Base-by-base conservation (phyloP, 1,140 invertebrate genomes). In the Aphidius ervi region DNA sequence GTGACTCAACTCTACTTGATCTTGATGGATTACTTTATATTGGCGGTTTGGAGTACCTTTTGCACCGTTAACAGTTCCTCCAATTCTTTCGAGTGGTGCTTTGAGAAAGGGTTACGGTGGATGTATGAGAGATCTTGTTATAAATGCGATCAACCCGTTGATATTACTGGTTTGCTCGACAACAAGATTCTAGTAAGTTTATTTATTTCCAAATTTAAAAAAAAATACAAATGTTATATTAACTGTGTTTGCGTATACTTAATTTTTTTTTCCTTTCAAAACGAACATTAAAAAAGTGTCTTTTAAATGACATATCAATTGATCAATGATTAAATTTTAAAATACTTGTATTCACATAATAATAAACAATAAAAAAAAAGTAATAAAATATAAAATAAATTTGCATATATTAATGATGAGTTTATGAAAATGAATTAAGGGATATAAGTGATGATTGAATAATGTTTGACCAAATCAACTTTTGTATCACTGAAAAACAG, bases 41-140 rank as follows among this genome's bases (percentile, higher is more conserved):
- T 6, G 97, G 96, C 1, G 93, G 93, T 5, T 94, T 7, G 92
- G 92, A 0, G 84, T 88, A 0, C 83, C 87, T 2, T 89, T 91
- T 68, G 86, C 86, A 20, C 86, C 86, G 7, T 81, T 90, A 7
- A 84, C 85, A 6, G 85, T 93, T 39, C 94, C 95, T 4, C 85
- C 91, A 4, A 90, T 91, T 40, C 76, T 99, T 45, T 99, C 95
- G 95, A 92, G 93, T 5, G 94, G 90, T 0, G 87, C 90, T 6
- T 77, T 98, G 31, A 85, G 90, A 56, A 88, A 93, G 69, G 97
- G 97, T 10, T 99, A 92, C 72, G 93, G 98, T 2, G 97, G 97
- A 4, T 99, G 97, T 75, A 85, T 99, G 71, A 86, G 94, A 69
- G 95, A 98, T 76, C 82, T 99, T 65, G 86, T 93, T 64, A 83